Evolutionary conservation across 2,888 invertebrate genomes (phyloP).

Genomic region (Rhopalosiphum nymphaeae): DNA sequence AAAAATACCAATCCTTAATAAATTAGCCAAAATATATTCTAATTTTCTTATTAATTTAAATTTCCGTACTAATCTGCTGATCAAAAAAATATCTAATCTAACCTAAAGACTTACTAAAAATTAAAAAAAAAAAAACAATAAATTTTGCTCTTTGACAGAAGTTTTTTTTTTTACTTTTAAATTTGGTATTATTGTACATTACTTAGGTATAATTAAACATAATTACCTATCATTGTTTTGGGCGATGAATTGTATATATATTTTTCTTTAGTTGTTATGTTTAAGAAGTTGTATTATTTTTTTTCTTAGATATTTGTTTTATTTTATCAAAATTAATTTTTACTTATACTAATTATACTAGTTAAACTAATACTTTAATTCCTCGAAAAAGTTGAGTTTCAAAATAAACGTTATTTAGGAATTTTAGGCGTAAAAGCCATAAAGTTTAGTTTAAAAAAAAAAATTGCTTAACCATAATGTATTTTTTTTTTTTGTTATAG

Average conservation of each 20-base stretch:
- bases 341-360: background rate
- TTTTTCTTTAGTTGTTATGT: background rate
- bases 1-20: too few relatives aligned
- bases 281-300: background rate
- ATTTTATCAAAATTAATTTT: background rate
- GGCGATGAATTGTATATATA: background rate
- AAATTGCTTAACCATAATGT: background rate
- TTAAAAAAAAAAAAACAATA: too few relatives aligned
- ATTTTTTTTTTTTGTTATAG: background rate
- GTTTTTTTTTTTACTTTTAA: background rate
- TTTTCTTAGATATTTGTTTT: background rate
- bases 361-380: background rate
- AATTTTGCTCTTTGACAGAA: background rate
- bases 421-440: background rate
- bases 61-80: too few relatives aligned
- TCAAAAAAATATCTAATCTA: too few relatives aligned
- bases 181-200: background rate
- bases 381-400: background rate
- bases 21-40: too few relatives aligned
- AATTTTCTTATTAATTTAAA: too few relatives aligned
- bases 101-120: too few relatives aligned
- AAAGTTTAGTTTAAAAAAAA: background rate
- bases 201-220: background rate
- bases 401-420: background rate
- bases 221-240: background rate